Conservation (phyloP, 2,797 vertebrate species). For the Channa striata region DNA sequence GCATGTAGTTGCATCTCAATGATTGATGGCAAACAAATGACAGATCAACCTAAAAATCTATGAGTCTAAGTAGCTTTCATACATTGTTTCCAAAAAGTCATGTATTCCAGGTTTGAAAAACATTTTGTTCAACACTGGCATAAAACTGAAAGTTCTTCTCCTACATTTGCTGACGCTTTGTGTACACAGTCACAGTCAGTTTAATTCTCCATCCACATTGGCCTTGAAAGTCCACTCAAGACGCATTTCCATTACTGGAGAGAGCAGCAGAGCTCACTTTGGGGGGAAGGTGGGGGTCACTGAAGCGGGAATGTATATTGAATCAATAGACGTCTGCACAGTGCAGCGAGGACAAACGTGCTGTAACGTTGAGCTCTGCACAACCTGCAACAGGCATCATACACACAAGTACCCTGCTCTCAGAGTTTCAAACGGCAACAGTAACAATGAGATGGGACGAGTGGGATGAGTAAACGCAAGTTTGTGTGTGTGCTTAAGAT, state of each 20-base stretch:
- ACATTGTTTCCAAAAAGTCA: background rate
- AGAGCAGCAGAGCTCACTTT: constrained; percentile 25
- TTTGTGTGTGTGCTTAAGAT: background rate
- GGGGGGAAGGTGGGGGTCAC: background rate
- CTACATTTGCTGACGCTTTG: background rate
- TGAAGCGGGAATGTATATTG: constrained; percentile 44
- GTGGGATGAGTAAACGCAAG: constrained; percentile 8
- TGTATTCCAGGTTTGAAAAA: background rate
- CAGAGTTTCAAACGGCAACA: constrained; percentile 44
- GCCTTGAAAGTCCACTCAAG: constrained; percentile 49
- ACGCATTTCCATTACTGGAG: constrained; percentile 54
- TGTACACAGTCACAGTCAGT: constrained; percentile 19
- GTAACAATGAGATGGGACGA: background rate
- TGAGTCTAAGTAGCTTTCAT: background rate
- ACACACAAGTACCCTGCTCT: constrained; percentile 14
- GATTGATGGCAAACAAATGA: background rate
- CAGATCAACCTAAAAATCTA: background rate
- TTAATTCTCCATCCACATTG: constrained; percentile 30
- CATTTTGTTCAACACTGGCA: background rate
- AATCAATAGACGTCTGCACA: constrained; percentile 54
- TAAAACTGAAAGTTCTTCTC: constrained; percentile 1
- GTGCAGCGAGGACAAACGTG: constrained; percentile 41
- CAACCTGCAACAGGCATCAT: constrained; percentile 23
- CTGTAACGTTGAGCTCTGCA: constrained; percentile 23
- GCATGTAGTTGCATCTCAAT: background rate